Conservation (phyloP, 1,140 invertebrate species). For the Caenorhabditis inopinata region DNA sequence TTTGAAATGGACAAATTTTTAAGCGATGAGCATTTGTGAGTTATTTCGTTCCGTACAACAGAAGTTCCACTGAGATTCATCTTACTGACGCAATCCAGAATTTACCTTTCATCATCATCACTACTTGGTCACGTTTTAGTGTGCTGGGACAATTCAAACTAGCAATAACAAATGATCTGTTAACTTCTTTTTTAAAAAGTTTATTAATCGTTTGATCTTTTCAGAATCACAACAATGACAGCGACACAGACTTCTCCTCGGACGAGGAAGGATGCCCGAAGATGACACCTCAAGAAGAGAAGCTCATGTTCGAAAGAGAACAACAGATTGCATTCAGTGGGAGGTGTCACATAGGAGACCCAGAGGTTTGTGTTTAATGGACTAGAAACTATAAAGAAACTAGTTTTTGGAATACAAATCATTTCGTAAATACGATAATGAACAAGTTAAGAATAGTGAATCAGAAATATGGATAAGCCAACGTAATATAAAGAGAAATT, state of each 20-base stretch:
- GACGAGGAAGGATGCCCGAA: conserved; percentile 10
- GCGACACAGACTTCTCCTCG: neutral
- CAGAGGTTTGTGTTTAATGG: neutral
- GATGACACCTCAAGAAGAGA: conserved; percentile 13
- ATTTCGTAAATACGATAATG: too few relatives aligned
- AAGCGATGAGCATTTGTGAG: too few relatives aligned
- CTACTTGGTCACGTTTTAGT: neutral
- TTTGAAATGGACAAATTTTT: too few relatives aligned
- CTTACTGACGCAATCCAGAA: neutral
- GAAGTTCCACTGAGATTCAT: too few relatives aligned
- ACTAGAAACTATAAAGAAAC: too few relatives aligned
- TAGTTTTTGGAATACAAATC: neutral
- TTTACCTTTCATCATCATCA: neutral
- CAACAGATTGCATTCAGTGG: neutral
- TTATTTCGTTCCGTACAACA: too few relatives aligned
- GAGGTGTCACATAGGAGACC: neutral
- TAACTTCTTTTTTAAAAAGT: too few relatives aligned
- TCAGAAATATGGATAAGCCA: too few relatives aligned
- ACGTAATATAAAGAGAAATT: too few relatives aligned
- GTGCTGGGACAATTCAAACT: neutral
- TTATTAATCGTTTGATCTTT: too few relatives aligned
- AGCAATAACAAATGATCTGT: neutral
- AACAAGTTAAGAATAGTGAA: too few relatives aligned
- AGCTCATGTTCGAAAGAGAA: neutral
- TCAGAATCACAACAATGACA: conserved; percentile 6